Evolutionary conservation across 2,797 vertebrate genomes (phyloP), one percentile per base, ranked within the genome.

Genomic region (Nasua narica): DNA sequence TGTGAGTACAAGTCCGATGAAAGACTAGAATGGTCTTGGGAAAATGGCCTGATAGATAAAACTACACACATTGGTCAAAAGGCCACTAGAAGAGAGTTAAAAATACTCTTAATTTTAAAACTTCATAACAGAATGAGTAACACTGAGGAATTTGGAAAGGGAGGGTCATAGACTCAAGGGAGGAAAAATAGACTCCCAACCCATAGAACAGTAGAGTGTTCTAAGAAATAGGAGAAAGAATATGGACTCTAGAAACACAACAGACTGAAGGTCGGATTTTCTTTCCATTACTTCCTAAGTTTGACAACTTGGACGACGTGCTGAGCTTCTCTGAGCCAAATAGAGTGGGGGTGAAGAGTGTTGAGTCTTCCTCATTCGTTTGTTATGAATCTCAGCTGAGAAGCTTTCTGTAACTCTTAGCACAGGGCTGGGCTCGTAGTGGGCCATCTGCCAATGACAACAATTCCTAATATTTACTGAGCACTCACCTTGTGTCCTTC

Each of bases 71-170:
- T 35, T 85, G 88, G 35, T 48, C 12, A 86, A 82, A 58, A 92
- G n/a, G 84, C 15, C 12, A 87, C 56, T 29, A 94, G 78, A 74
- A 78, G 70, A 87, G 25, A 54, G 54, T 25, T n/a, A 48, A 86
- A 94, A 60, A 8, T 58, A 82, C 18, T 70, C 32, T 46, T 56
- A 46, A 90, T 88, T 96, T 93, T 5, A 79, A 84, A 84, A 76
- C 62, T 92, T 89, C 3, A 23, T n/a, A 87, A 76, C 77, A 84
- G 95, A 95, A 86, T 70, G 27, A 89, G 46, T 76, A 95, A 56
- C 46, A 37, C 15, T 19, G 12, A 92, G 35, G 50, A 79, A 69
- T 56, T 90, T 79, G 46, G 35, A 70, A 86, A 86, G 27, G 18
- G 72, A 90, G 9, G 25, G 32, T 69, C 52, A 18, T 46, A 5